Conservation (phyloP, 1,140 invertebrate species). For the Euura lappo region DNA sequence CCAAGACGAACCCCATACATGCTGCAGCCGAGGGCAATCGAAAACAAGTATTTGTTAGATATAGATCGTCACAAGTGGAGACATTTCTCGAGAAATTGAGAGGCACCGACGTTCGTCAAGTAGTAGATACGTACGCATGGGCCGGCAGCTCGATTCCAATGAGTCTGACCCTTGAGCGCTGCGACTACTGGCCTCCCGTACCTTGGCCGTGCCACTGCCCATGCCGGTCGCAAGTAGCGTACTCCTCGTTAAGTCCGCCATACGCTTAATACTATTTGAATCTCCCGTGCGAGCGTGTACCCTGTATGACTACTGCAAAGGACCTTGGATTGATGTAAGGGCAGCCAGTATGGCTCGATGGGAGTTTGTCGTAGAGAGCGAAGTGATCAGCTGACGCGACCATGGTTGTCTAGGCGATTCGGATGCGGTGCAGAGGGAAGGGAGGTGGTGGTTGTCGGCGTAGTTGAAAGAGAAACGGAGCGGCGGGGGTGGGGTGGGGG, state of each 20-base stretch:
- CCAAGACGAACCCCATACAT: too few relatives aligned
- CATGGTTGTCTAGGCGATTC: slow-evolving; percentile 25
- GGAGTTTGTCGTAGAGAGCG: background rate
- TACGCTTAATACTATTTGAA: slow-evolving; percentile 11
- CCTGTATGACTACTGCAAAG: background rate
- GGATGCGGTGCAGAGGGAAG: slow-evolving; percentile 6
- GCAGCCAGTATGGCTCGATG: background rate
- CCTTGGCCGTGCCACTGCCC: background rate
- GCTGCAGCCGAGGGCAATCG: too few relatives aligned
- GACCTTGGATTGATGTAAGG: slow-evolving; percentile 37
- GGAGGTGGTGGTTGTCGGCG: slow-evolving; percentile 13
- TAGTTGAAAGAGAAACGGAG: slow-evolving; percentile 22
- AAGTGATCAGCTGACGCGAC: slow-evolving; percentile 39
- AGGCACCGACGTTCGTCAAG: too few relatives aligned
- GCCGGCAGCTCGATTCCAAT: too few relatives aligned
- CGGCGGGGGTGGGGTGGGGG: slow-evolving; percentile 31
- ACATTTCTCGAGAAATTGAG: too few relatives aligned
- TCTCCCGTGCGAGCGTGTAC: too few relatives aligned
- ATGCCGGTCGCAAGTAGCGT: slow-evolving; percentile 15
- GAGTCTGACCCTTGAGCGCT: too few relatives aligned
- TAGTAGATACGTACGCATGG: too few relatives aligned
- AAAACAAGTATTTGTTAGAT: too few relatives aligned
- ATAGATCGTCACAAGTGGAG: too few relatives aligned
- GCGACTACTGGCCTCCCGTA: too few relatives aligned
- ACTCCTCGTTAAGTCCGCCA: slow-evolving; percentile 4